Percentiles rank a stretch among this genome's conserved stretches.
Conservation (phyloP, 2,888 invertebrate species). For the Noctua janthina region DNA sequence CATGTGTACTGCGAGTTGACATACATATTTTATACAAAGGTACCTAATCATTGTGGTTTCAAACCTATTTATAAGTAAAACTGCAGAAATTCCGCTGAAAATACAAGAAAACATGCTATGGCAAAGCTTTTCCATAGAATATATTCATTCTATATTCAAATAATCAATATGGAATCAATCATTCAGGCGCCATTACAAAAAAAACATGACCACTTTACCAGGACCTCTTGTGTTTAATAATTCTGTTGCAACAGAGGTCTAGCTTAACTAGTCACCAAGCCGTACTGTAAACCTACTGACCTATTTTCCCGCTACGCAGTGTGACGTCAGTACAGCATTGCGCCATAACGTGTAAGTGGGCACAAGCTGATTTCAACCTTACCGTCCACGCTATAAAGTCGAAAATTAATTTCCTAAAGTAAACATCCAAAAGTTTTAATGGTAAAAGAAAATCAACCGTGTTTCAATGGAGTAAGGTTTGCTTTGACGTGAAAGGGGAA, state of each 20-base stretch:
- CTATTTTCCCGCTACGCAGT: constrained; percentile 82
- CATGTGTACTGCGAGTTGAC: not conserved
- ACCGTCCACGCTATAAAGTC: constrained; percentile 49
- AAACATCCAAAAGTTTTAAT: constrained; percentile 31
- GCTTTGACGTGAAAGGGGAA: constrained; percentile 30
- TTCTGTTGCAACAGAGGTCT: constrained; percentile 61
- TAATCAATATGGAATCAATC: constrained; percentile 59
- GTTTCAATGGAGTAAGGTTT: constrained; percentile 31
- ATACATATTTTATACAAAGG: not conserved
- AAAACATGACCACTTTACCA: constrained; percentile 44
- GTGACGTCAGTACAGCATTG: constrained; percentile 84
- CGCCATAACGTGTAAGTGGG: constrained; percentile 73
- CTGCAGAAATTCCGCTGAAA: not conserved
- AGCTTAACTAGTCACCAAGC: constrained; percentile 61
- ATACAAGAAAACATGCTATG: not conserved
- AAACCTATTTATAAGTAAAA: not conserved
- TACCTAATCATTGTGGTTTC: constrained; percentile 1
- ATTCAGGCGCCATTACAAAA: constrained; percentile 45
- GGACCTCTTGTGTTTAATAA: constrained; percentile 33
- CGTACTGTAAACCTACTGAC: constrained; percentile 79
- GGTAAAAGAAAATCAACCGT: constrained; percentile 58
- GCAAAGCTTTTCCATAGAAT: constrained; percentile 7
- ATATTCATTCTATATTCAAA: constrained; percentile 33
- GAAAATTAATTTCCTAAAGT: constrained; percentile 42
- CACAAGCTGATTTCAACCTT: constrained; percentile 71